Conservation (phyloP, 2,888 invertebrate genomes). For the Hemaris fuciformis region DNA sequence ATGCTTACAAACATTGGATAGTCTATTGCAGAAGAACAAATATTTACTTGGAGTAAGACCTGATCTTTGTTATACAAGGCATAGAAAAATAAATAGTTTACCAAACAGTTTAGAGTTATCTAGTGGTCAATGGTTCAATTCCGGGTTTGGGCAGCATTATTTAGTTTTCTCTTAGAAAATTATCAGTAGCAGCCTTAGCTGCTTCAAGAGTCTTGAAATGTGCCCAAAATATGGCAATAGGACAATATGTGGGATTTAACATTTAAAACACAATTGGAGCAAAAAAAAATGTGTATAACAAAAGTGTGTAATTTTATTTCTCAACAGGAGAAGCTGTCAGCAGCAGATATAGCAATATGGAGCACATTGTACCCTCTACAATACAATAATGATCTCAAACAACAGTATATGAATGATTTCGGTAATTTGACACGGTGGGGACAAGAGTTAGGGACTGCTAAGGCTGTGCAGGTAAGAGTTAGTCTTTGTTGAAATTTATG, state of each 20-base stretch:
- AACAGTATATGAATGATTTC: conserved; percentile 79
- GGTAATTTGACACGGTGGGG: conserved; percentile 83
- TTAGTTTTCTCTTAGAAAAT: no score
- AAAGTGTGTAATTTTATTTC: no score
- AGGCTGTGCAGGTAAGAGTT: conserved; percentile 80
- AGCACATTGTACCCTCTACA: conserved; percentile 85
- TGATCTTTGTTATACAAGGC: neutral
- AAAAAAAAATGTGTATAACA: no score
- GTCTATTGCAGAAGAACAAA: conserved; percentile 69
- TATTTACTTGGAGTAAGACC: conserved; percentile 84
- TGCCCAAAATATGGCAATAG: no score
- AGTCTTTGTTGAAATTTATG: neutral
- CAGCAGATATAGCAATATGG: conserved; percentile 88
- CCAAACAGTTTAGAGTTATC: no score
- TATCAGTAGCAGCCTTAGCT: no score
- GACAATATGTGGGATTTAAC: no score
- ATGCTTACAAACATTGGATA: conserved; percentile 81
- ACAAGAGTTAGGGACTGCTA: conserved; percentile 73
- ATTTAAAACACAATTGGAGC: no score
- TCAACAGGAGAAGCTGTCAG: conserved; percentile 80
- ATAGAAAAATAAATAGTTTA: neutral
- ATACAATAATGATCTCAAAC: conserved; percentile 79
- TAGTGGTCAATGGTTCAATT: no score
- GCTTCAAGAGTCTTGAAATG: no score
- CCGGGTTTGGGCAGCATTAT: no score